Percentiles rank a stretch among this genome's conserved stretches.
Conservation (phyloP, 2,797 vertebrate species). For the Schizopygopsis pylzovi region DNA sequence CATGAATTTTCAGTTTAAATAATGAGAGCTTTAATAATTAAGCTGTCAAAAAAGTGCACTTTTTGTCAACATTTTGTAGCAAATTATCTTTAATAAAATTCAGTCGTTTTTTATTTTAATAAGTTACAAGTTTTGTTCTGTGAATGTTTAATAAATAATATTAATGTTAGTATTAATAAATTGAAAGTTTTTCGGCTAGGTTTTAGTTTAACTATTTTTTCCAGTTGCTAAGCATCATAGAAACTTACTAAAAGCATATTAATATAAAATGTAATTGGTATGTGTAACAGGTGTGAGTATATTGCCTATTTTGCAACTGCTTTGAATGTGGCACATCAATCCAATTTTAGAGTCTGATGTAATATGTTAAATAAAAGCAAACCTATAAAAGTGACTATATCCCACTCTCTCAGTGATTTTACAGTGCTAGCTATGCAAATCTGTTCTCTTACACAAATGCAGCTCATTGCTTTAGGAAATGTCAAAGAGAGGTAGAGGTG, state of each 20-base stretch:
- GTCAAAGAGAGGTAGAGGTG: slow-evolving; percentile 42
- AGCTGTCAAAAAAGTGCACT: not conserved
- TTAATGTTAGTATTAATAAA: no score
- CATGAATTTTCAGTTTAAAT: not conserved
- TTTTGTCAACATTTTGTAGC: not conserved
- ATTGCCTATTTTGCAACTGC: not conserved
- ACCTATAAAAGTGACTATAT: not conserved
- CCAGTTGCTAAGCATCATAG: not conserved
- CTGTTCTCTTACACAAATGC: slow-evolving; percentile 41
- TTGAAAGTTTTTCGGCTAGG: not conserved
- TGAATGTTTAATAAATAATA: not conserved
- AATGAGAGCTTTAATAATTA: not conserved
- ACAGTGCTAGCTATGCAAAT: slow-evolving; percentile 45
- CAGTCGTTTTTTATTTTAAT: not conserved
- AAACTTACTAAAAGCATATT: not conserved
- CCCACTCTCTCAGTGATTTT: slow-evolving; percentile 30
- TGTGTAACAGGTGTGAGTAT: not conserved
- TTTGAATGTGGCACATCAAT: slow-evolving; percentile 1
- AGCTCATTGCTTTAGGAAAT: slow-evolving; percentile 53
- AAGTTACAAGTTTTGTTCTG: not conserved
- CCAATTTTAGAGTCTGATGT: not conserved
- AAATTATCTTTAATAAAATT: not conserved
- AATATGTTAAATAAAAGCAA: slow-evolving; percentile 29
- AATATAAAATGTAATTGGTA: not conserved
- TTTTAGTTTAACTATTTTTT: no score